Conservation (phyloP, 1,140 invertebrate genomes). For the Agraylea sexmaculata region DNA sequence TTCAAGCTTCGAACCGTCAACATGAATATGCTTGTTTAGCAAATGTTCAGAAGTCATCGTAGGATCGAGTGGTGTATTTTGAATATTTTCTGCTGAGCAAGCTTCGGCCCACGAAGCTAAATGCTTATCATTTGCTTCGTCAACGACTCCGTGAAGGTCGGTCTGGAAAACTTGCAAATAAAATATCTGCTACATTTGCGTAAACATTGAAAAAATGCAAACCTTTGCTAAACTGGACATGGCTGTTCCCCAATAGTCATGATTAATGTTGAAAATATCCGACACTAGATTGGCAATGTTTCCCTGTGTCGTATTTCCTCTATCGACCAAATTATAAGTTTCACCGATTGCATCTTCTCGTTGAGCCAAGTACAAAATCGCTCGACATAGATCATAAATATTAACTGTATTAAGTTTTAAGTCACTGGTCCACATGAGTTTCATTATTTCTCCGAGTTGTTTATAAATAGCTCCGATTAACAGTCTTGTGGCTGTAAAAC, state of each 20-base stretch:
- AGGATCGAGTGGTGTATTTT: conserved; percentile 77
- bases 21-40: conserved; percentile 64
- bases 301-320: conserved; percentile 72
- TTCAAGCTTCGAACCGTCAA: conserved; percentile 58
- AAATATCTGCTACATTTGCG: too few relatives aligned
- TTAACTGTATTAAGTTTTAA: conserved; percentile 81
- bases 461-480: conserved; percentile 81
- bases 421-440: conserved; percentile 76
- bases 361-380: conserved; percentile 51
- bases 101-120: conserved; percentile 79
- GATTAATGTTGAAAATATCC: conserved; percentile 75
- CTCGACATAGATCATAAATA: conserved; percentile 67
- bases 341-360: conserved; percentile 40
- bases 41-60: conserved; percentile 73
- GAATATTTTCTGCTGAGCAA: conserved; percentile 60
- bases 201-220: conserved; percentile 20
- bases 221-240: conserved; percentile 71
- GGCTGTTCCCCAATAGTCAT: conserved; percentile 72
- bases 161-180: conserved; percentile 43
- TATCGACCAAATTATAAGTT: conserved; percentile 74
- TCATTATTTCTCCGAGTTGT: conserved; percentile 80
- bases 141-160: conserved; percentile 63
- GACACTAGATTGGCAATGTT: conserved; percentile 63
- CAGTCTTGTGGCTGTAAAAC: conserved; percentile 59
- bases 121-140: conserved; percentile 87